Evolutionary conservation across 1,140 invertebrate species (phyloP).

Genomic region (Leptinotarsa undecemlineata): DNA sequence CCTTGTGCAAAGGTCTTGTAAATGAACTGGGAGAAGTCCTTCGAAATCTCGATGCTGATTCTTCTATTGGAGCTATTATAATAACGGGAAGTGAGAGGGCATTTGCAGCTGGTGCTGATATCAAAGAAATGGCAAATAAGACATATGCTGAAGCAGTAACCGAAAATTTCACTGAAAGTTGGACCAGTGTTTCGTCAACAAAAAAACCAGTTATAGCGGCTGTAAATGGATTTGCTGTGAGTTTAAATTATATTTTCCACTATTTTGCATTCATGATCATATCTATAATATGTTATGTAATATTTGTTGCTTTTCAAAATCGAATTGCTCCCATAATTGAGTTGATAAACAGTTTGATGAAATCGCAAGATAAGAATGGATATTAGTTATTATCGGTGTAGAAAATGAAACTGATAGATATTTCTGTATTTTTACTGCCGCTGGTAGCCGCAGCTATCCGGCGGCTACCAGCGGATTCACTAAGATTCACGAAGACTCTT

Average conservation of each 20-base stretch:
- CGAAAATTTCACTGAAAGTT: slow-evolving; percentile 77
- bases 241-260: slow-evolving; percentile 46
- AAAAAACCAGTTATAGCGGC: slow-evolving; percentile 95
- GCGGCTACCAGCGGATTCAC: too few species aligned
- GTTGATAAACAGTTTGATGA: too few species aligned
- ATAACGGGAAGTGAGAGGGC: slow-evolving; percentile 95
- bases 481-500: too few species aligned
- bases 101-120: slow-evolving; percentile 97
- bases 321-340: too few species aligned
- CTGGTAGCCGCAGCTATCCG: too few species aligned
- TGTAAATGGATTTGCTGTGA: slow-evolving; percentile 96
- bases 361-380: too few species aligned
- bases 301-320: too few species aligned
- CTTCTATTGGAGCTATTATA: slow-evolving; percentile 80
- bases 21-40: slow-evolving; percentile 79
- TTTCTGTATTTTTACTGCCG: too few species aligned
- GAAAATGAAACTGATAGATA: too few species aligned
- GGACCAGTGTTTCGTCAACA: slow-evolving; percentile 75
- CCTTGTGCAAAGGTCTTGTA: slow-evolving; percentile 89
- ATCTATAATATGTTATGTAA: too few species aligned
- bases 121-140: slow-evolving; percentile 93
- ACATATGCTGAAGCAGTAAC: slow-evolving; percentile 74
- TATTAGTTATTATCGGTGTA: too few species aligned
- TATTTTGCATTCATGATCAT: too few species aligned
- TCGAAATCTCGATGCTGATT: slow-evolving; percentile 74